Evolutionary conservation across 2,797 vertebrate genomes (phyloP).

Genomic region (Fundulus diaphanus): DNA sequence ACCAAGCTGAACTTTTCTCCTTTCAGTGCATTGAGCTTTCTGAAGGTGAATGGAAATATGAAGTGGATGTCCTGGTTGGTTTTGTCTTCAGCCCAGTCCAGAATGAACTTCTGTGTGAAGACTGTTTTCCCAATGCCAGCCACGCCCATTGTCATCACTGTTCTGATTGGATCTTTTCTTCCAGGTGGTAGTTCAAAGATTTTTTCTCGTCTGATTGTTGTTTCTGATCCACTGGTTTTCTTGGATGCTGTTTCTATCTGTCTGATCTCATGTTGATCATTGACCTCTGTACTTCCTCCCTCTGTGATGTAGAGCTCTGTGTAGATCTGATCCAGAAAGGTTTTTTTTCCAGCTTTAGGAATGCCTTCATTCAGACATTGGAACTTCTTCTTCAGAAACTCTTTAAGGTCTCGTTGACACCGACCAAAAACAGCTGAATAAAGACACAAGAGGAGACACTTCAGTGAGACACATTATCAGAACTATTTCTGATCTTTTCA

Average conservation of each 20-base stretch:
- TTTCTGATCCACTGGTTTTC: not conserved
- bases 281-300: not conserved
- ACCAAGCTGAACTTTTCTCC: not conserved
- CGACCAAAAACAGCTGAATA: too few species aligned
- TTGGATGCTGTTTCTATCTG: not conserved
- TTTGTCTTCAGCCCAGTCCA: not conserved
- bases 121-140: not conserved
- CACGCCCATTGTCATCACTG: not conserved
- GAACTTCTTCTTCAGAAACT: not conserved
- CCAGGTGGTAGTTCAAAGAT: not conserved
- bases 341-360: not conserved
- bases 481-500: too few species aligned
- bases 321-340: not conserved
- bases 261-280: constrained; percentile 8
- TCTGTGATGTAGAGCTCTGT: constrained; percentile 4
- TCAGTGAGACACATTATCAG: too few species aligned
- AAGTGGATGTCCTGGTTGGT: not conserved
- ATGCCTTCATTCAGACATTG: not conserved
- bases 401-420: too few species aligned
- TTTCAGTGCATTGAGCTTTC: too few species aligned
- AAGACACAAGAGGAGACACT: too few species aligned
- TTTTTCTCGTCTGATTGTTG: not conserved
- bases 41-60: not conserved
- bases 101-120: constrained; percentile 2
- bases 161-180: not conserved